Conservation (phyloP, 2,113 vertebrate species). For the Cyanoramphus novaezelandiae region DNA sequence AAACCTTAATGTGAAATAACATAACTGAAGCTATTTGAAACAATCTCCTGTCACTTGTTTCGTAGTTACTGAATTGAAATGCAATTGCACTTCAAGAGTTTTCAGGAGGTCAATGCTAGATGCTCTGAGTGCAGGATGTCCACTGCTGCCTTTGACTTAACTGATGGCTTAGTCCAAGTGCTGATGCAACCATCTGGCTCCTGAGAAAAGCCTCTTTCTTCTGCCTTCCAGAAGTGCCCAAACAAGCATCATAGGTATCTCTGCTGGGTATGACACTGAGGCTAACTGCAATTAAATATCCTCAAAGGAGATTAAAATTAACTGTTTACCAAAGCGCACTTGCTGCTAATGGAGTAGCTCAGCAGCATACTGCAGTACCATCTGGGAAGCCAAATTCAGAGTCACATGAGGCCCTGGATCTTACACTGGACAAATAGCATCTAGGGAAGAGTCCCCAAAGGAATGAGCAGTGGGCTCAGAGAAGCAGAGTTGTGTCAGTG, state of each 20-base stretch:
- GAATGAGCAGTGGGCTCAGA: background rate
- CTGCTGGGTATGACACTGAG: background rate
- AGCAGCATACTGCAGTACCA: background rate
- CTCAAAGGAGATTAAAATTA: constrained; percentile 24
- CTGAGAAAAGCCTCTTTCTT: background rate
- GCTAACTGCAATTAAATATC: background rate
- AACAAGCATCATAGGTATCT: background rate
- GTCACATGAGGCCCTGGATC: background rate
- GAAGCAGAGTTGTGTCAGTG: background rate
- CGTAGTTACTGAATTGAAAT: background rate
- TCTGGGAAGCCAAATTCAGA: background rate
- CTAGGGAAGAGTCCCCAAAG: background rate
- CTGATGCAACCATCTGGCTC: background rate
- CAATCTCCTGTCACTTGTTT: background rate
- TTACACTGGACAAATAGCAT: background rate
- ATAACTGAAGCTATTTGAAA: background rate
- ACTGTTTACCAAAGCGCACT: background rate
- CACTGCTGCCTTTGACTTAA: background rate
- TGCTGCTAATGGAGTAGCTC: background rate
- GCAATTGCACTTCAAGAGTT: background rate
- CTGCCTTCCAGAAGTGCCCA: background rate
- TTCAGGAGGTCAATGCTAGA: background rate
- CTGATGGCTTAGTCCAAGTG: background rate
- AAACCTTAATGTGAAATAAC: background rate
- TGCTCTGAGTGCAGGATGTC: background rate